phyloP scores from a whole-genome alignment of 2,113 vertebrate genomes.

The Lamprologus lemairii region DNA sequence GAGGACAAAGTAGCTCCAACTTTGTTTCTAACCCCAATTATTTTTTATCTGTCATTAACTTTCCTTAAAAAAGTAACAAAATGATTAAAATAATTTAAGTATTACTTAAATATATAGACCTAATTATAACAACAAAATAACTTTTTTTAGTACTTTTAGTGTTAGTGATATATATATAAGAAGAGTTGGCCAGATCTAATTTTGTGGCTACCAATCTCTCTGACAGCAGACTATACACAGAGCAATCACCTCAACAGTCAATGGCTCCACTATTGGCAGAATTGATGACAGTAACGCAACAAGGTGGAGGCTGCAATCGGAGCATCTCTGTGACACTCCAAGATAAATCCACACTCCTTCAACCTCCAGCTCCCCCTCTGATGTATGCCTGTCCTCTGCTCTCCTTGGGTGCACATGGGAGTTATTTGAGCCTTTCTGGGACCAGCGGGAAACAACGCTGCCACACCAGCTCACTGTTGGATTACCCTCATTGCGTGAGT shows the following conservation, averaged over 20 bases:
- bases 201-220: conserved; percentile 9
- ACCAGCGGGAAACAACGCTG: conserved; percentile 56
- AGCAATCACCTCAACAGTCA: conserved; percentile 36
- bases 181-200: neutral
- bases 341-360: conserved; percentile 49
- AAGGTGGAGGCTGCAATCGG: conserved; percentile 33
- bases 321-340: conserved; percentile 36
- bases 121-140: neutral
- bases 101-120: neutral
- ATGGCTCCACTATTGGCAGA: conserved; percentile 29
- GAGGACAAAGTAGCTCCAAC: neutral
- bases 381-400: conserved; percentile 55
- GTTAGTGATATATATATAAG: neutral
- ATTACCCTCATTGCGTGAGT: conserved; percentile 64
- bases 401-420: conserved; percentile 61
- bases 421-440: conserved; percentile 61
- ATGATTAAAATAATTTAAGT: neutral
- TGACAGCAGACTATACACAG: conserved; percentile 35
- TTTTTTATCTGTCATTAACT: neutral
- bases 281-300: conserved; percentile 46
- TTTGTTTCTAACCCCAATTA: neutral
- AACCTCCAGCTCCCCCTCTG: conserved; percentile 37
- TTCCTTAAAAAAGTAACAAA: neutral
- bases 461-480: conserved; percentile 64
- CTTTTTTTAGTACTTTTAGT: neutral